Percentiles rank a stretch among this genome's conserved stretches.
phyloP scores from a whole-genome alignment of 2,113 vertebrate species.

The Bothrops jararaca region DNA sequence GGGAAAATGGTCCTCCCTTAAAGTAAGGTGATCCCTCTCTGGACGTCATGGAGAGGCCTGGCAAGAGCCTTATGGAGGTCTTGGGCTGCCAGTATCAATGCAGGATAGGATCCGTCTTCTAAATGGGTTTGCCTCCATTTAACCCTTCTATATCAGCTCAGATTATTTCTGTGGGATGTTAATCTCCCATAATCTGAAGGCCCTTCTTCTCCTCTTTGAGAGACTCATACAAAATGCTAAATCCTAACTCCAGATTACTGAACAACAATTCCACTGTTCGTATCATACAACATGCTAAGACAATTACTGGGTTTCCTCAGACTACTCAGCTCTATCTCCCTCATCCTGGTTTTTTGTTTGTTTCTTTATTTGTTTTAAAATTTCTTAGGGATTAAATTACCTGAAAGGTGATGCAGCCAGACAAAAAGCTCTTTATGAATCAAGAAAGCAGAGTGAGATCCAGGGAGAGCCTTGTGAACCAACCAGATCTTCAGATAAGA shows the following conservation, averaged over 20 bases:
- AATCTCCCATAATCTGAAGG: neutral
- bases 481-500: fast-evolving
- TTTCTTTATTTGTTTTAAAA: neutral
- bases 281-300: neutral
- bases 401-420: neutral
- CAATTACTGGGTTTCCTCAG: neutral
- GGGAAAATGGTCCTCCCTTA: neutral
- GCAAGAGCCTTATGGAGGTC: neutral
- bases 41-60: neutral
- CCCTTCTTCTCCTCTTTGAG: neutral
- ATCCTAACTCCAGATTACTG: neutral
- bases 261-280: neutral
- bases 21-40: neutral
- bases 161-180: too few relatives aligned
- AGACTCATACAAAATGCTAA: neutral
- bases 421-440: neutral
- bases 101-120: neutral
- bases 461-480: neutral
- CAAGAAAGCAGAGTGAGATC: neutral
- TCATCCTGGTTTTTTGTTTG: neutral
- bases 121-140: neutral
- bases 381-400: neutral
- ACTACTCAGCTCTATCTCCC: neutral
- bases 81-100: neutral
- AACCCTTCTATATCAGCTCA: neutral